Evolutionary conservation across 2,113 vertebrate species (phyloP).

Genomic region (Hypanus sabinus): DNA sequence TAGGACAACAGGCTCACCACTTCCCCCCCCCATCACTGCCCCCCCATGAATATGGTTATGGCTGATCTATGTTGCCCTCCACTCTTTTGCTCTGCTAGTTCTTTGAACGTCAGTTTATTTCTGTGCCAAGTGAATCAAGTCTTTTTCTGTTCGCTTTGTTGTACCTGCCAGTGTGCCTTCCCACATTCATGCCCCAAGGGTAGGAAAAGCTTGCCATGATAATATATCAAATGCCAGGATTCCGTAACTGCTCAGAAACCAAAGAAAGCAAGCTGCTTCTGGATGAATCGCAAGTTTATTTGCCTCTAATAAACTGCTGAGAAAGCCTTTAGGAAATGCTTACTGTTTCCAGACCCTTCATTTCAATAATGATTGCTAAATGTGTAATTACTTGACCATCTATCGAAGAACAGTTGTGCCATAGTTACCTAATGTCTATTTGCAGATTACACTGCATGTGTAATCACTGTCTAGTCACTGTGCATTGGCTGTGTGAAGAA

Average conservation of each 20-base stretch:
- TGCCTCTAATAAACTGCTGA: neutral
- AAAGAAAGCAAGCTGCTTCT: neutral
- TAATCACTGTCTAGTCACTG: slow-evolving; percentile 55
- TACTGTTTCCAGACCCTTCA: neutral
- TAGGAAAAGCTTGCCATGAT: neutral
- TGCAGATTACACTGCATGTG: slow-evolving; percentile 47
- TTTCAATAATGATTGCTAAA: neutral
- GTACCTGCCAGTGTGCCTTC: neutral
- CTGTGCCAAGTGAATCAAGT: neutral
- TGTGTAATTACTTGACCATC: neutral
- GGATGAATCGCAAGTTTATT: neutral
- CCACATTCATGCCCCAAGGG: neutral
- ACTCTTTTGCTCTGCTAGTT: too few relatives aligned
- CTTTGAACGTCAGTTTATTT: neutral
- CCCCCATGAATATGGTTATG: too few relatives aligned
- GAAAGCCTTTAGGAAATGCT: neutral
- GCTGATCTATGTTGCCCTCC: too few relatives aligned
- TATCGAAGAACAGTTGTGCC: neutral
- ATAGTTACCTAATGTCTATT: slow-evolving; percentile 42
- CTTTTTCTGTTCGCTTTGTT: neutral
- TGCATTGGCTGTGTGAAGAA: slow-evolving; percentile 45
- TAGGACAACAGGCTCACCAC: too few relatives aligned
- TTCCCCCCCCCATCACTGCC: too few relatives aligned
- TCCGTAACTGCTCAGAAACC: neutral
- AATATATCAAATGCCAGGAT: neutral